These are phyloP conservation scores for Eupsittula cactorum DNA, from an alignment of 2,113 vertebrate species.

Conservation along the genomic window DNA sequence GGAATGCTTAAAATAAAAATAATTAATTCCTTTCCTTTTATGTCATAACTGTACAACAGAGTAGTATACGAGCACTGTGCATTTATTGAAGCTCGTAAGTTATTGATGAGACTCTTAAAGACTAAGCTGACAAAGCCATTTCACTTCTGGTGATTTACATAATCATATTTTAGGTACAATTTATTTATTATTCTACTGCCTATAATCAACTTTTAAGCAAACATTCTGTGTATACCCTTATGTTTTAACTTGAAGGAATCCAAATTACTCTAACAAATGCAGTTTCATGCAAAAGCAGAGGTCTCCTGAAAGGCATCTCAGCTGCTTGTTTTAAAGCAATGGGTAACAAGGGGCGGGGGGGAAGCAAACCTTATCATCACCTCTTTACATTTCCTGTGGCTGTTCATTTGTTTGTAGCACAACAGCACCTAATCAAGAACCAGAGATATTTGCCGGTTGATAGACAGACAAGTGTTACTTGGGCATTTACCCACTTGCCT, in stretches of 20 bases:
- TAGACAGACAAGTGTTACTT: background rate
- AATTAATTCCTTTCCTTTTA: background rate
- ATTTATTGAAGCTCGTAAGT: slow-evolving; percentile 23
- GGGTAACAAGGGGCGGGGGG: background rate
- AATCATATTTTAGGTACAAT: slow-evolving; percentile 27
- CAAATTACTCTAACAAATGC: background rate
- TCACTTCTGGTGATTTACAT: slow-evolving; percentile 26
- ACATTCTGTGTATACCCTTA: background rate
- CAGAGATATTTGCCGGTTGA: background rate
- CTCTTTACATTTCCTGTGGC: background rate
- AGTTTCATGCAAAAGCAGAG: background rate
- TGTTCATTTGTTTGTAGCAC: background rate
- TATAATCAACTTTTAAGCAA: slow-evolving; percentile 29
- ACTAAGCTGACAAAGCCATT: slow-evolving; percentile 9
- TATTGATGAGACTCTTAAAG: slow-evolving; percentile 37
- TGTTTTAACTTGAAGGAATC: slow-evolving; percentile 11
- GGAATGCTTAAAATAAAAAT: background rate
- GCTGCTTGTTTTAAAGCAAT: background rate
- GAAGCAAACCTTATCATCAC: background rate
- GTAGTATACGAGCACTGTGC: background rate
- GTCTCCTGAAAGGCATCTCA: background rate
- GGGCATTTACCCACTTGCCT: background rate
- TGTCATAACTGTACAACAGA: background rate
- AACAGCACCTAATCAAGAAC: background rate
- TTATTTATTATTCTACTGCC: slow-evolving; percentile 4